These are phyloP conservation scores for Metopolophium dirhodum DNA, from an alignment of 1,140 invertebrate species.

Conservation along the genomic window DNA sequence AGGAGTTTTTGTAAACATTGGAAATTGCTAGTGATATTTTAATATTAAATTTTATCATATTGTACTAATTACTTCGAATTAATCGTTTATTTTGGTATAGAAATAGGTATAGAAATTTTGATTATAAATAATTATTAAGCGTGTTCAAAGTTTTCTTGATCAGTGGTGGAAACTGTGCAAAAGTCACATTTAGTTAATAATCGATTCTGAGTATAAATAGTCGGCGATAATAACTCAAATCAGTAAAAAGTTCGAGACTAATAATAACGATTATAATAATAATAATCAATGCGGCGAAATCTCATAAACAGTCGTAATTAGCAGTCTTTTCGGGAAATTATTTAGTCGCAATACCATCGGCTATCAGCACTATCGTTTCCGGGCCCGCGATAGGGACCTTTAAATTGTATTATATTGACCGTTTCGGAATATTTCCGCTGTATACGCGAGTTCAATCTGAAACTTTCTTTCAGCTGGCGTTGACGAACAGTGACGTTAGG, in stretches of 20 bases:
- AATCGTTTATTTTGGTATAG: neutral
- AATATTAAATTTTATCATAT: neutral
- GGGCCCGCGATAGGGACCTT: neutral
- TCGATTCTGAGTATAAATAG: neutral
- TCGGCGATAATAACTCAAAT: neutral
- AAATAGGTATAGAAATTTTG: neutral
- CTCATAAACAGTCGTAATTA: too few species aligned
- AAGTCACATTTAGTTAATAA: neutral
- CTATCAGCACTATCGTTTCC: neutral
- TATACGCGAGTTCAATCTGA: neutral
- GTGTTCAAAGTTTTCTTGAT: neutral
- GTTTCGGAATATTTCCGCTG: neutral
- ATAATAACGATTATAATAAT: neutral
- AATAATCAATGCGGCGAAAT: neutral
- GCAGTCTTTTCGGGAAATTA: neutral
- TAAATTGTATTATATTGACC: neutral
- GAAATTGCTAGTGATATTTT: neutral
- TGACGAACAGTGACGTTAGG: neutral
- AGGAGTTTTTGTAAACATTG: neutral
- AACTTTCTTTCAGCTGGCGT: neutral
- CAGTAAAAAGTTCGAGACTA: neutral
- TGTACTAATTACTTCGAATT: neutral
- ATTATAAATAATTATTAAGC: neutral
- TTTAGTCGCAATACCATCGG: neutral
- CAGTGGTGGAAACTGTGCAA: neutral